Base-by-base conservation (phyloP, 2,797 vertebrate species). In the Propithecus perrieri region DNA sequence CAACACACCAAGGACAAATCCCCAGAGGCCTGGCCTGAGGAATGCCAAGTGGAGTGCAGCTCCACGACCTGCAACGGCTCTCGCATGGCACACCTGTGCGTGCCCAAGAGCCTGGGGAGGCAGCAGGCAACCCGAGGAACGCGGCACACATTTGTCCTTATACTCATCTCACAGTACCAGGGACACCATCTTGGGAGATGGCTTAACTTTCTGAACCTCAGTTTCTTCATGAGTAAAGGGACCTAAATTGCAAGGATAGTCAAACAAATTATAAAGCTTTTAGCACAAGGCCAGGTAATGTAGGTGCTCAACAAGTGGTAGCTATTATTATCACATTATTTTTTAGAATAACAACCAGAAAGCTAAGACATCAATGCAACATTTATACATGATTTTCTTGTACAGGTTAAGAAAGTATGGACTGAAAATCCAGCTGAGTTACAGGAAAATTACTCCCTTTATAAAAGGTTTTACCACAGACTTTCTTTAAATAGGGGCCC, bases 361-460 rank as follows among this genome's bases (percentile, higher is more conserved):
- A 89, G 74, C 57, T 18, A 81, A 92, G 53, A 75, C 86, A 30
- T 96, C 96, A 41, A 18, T 38, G 43, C 67, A 93, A 85, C 86
- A 81, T 78, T 97, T 90, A 95, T 91, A 81, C 89, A 15, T 57
- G 63, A 95, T 93, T 96, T 94, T 90, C 89, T 38, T 17, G 65
- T 15, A 30, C 8, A 71, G 53, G 65, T 80, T 91, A 90, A 89
- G 50, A 95, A 91, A 91, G 50, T 78, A 48, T 50, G 67, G 61
- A 63, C 3, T 83, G 81, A 88, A 95, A 96, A 80, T 74, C 67
- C 71, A 93, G 94, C 85, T 18, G 69, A 95, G 80, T 89, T 95
- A 90, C 35, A 86, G 93, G 74, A 81, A 97, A 93, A 89, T 94
- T 53, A 89, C 55, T 65, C 80, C 85, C 80, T 93, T 95, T 87